Conservation (phyloP, 1,140 invertebrate genomes). For the Battus philenor region DNA sequence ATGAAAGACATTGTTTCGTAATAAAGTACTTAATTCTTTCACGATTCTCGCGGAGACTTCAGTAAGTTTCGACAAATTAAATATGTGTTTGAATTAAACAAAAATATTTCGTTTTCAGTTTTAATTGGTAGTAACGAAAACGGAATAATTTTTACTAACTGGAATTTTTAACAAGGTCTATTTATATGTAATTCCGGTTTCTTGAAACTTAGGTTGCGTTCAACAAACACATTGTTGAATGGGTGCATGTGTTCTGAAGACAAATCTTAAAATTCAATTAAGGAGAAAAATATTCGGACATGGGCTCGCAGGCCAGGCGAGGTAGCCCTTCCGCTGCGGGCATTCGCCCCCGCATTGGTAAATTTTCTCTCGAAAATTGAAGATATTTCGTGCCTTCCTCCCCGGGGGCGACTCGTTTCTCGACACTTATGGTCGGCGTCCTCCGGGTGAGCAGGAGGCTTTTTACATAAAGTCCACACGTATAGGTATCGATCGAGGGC, state of each 20-base stretch:
- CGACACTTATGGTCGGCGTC: conserved; percentile 72
- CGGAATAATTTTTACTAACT: too few species aligned
- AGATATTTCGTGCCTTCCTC: conserved; percentile 69
- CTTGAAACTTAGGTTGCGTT: too few species aligned
- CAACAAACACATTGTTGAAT: too few species aligned
- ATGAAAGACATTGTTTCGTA: conserved; percentile 8
- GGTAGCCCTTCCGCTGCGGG: conserved; percentile 61
- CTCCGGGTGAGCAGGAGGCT: conserved; percentile 68
- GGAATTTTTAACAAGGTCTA: too few species aligned
- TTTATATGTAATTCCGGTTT: too few species aligned
- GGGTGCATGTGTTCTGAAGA: conserved; percentile 53
- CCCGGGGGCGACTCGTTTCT: conserved; percentile 69
- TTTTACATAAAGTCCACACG: conserved; percentile 75
- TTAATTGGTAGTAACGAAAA: too few species aligned
- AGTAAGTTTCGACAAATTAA: too few species aligned
- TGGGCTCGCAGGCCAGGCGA: conserved; percentile 47
- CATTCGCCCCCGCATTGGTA: conserved; percentile 68
- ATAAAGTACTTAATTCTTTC: conserved; percentile 12
- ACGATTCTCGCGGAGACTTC: too few species aligned
- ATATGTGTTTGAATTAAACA: too few species aligned
- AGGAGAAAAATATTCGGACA: conserved; percentile 68
- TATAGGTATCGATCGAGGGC: conserved; percentile 72
- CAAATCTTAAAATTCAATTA: conserved; percentile 74
- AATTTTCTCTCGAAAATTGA: conserved; percentile 75
- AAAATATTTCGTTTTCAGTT: too few species aligned